Evolutionary conservation across 2,888 invertebrate genomes (phyloP).

Genomic region (Unio pictorum): DNA sequence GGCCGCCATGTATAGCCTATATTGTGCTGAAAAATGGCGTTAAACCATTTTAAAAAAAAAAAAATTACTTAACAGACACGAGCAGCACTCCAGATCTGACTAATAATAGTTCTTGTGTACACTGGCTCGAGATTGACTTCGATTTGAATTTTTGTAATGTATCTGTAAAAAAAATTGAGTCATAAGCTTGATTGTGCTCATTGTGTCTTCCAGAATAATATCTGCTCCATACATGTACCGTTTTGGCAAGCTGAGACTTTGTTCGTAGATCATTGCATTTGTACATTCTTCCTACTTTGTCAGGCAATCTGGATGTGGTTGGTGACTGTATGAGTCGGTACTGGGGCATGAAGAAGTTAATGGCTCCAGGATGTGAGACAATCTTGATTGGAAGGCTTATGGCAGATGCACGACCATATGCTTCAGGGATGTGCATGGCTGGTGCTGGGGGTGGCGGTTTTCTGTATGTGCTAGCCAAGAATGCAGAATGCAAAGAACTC

Average conservation of each 20-base stretch:
- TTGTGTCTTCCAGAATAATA: too few species aligned
- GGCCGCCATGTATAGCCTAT: too few species aligned
- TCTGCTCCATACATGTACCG: too few species aligned
- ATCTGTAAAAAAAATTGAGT: too few species aligned
- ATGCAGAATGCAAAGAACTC: conserved; percentile 29
- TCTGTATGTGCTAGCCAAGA: conserved; percentile 67
- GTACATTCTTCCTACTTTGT: conserved; percentile 1
- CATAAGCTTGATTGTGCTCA: background rate
- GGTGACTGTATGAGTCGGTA: conserved; percentile 68
- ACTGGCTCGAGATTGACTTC: too few species aligned
- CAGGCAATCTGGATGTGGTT: conserved; percentile 67
- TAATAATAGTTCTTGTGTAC: too few species aligned
- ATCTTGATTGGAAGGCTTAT: conserved; percentile 65
- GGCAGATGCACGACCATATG: conserved; percentile 56
- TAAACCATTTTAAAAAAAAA: too few species aligned
- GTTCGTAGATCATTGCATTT: background rate
- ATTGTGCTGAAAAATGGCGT: too few species aligned
- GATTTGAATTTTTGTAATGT: too few species aligned
- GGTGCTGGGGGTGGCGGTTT: conserved; percentile 73
- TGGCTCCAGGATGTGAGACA: conserved; percentile 73
- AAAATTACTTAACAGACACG: too few species aligned
- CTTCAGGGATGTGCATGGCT: conserved; percentile 68
- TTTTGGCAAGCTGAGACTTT: too few species aligned
- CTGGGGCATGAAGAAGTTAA: conserved; percentile 71
- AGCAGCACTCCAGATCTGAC: too few species aligned